Conservation (phyloP, 1,140 invertebrate genomes). For the Globodera rostochiensis region DNA sequence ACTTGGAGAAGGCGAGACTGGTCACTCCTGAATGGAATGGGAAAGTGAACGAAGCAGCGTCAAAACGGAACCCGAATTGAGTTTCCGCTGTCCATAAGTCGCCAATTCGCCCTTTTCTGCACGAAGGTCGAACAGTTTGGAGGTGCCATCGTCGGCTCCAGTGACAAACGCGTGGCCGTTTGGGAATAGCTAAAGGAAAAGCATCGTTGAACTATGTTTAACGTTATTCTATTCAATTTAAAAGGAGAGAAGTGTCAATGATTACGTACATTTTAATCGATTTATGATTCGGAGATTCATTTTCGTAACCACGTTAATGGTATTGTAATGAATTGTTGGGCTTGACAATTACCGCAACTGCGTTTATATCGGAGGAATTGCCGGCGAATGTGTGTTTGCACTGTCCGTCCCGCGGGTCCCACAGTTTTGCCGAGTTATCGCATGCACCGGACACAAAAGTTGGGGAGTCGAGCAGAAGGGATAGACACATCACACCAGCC, state of each 20-base stretch:
- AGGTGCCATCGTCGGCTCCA: slow-evolving; percentile 94
- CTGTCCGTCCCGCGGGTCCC: slow-evolving; percentile 92
- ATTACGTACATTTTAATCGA: no score
- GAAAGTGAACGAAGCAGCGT: not conserved
- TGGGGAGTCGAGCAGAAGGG: slow-evolving; percentile 83
- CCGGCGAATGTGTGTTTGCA: slow-evolving; percentile 97
- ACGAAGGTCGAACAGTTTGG: slow-evolving; percentile 91
- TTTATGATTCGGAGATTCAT: no score
- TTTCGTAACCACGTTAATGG: no score
- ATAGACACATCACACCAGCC: slow-evolving; percentile 95
- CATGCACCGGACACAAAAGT: slow-evolving; percentile 95
- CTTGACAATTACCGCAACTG: slow-evolving; percentile 77
- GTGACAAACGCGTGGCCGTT: slow-evolving; percentile 93
- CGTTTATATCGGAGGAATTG: slow-evolving; percentile 96
- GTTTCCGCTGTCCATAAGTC: slow-evolving; percentile 96
- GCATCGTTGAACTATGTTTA: not conserved
- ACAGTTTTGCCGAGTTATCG: slow-evolving; percentile 94
- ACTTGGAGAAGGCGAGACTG: slow-evolving; percentile 93
- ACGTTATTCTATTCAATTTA: no score
- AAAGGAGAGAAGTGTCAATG: no score
- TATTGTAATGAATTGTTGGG: no score
- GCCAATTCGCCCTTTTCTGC: slow-evolving; percentile 84
- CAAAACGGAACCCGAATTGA: slow-evolving; percentile 77
- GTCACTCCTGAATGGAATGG: slow-evolving; percentile 75
- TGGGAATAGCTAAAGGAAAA: slow-evolving; percentile 73